These are phyloP conservation scores for Tenualosa ilisha DNA, from an alignment of 2,797 vertebrate species.

Conservation along the genomic window DNA sequence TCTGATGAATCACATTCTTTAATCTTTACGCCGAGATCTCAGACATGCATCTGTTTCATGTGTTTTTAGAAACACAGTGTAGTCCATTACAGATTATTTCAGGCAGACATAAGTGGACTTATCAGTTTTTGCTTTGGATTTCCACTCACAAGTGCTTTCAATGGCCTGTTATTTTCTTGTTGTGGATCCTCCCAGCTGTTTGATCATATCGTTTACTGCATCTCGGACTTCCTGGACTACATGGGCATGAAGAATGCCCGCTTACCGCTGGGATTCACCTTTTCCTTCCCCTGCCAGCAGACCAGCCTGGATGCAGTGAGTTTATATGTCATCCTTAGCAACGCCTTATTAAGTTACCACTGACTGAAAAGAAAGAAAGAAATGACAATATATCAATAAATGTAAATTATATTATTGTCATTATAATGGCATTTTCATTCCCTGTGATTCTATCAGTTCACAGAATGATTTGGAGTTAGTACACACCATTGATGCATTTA, in stretches of 20 bases:
- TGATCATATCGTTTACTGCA: slow-evolving; percentile 97
- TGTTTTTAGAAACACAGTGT: not conserved
- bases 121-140: not conserved
- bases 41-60: not conserved
- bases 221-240: slow-evolving; percentile 99
- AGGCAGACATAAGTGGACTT: not conserved
- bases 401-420: not conserved
- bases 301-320: slow-evolving; percentile 94
- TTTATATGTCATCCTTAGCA: not conserved
- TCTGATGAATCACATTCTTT: not conserved
- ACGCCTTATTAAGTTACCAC: no score
- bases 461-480: not conserved
- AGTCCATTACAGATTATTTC: not conserved
- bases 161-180: slow-evolving; percentile 24
- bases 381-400: no score
- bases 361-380: no score
- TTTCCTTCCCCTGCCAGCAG: slow-evolving; percentile 96
- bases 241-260: slow-evolving; percentile 98
- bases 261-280: slow-evolving; percentile 95
- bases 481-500: not conserved
- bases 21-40: not conserved
- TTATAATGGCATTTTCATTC: not conserved
- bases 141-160: not conserved
- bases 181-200: slow-evolving; percentile 80
- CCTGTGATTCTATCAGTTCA: not conserved